Evolutionary conservation across 2,113 vertebrate species (phyloP).

Genomic region (Plecturocebus donacophilus): DNA sequence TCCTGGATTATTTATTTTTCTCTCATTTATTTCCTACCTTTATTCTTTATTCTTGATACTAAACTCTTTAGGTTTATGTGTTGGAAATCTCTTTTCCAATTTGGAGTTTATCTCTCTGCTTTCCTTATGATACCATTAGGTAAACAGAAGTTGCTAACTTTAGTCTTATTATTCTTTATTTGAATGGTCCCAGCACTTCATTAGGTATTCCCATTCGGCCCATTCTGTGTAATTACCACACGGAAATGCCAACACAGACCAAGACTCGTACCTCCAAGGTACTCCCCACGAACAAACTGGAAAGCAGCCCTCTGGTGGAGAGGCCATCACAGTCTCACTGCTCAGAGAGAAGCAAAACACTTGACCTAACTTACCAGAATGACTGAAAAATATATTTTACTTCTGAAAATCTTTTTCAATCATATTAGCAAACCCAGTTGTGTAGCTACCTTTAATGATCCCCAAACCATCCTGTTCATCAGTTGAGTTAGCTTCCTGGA

Average conservation of each 20-base stretch:
- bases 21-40: neutral
- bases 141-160: neutral
- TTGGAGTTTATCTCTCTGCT: neutral
- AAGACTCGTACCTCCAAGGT: neutral
- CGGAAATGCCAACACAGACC: neutral
- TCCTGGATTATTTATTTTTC: neutral
- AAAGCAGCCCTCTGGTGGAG: neutral
- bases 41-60: neutral
- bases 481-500: neutral
- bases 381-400: conserved; percentile 13
- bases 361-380: neutral
- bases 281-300: neutral
- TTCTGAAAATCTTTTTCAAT: neutral
- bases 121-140: neutral
- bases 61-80: neutral
- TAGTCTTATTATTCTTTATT: neutral
- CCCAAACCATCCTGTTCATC: neutral
- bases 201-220: neutral
- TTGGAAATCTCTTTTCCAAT: neutral
- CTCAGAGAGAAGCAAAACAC: neutral
- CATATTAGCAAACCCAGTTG: conserved; percentile 10
- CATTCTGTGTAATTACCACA: neutral
- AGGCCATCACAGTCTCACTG: no score
- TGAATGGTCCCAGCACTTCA: neutral
- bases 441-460: conserved; percentile 32